Evolutionary conservation across 2,797 vertebrate genomes (phyloP).

Genomic region (Accipiter superciliosus): DNA sequence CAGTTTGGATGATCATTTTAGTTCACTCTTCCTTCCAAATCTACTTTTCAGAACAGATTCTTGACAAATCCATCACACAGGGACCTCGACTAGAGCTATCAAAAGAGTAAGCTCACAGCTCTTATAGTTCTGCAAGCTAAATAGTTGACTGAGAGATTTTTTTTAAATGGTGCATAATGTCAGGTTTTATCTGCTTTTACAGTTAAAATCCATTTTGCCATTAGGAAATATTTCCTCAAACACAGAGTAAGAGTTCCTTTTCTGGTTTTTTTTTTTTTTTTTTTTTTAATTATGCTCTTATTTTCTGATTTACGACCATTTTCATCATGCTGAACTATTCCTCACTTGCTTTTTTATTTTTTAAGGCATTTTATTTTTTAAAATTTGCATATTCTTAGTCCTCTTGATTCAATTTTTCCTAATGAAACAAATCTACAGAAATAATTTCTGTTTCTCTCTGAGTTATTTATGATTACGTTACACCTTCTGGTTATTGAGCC

Average conservation of each 20-base stretch:
- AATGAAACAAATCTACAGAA: neutral
- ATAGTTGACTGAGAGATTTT: neutral
- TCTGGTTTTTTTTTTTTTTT: neutral
- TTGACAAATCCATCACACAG: neutral
- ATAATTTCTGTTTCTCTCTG: neutral
- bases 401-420: neutral
- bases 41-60: neutral
- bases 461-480: neutral
- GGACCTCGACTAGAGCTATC: neutral
- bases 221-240: neutral
- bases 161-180: neutral
- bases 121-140: neutral
- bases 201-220: neutral
- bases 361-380: neutral
- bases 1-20: neutral
- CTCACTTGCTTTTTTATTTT: neutral
- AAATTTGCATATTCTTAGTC: neutral
- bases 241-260: neutral
- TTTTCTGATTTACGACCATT: neutral
- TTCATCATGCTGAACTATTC: neutral
- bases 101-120: neutral
- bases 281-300: neutral
- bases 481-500: neutral
- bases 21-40: neutral
- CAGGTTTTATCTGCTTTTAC: neutral